Conservation (phyloP, 2,888 invertebrate genomes). For the Chrysolina haemoptera region DNA sequence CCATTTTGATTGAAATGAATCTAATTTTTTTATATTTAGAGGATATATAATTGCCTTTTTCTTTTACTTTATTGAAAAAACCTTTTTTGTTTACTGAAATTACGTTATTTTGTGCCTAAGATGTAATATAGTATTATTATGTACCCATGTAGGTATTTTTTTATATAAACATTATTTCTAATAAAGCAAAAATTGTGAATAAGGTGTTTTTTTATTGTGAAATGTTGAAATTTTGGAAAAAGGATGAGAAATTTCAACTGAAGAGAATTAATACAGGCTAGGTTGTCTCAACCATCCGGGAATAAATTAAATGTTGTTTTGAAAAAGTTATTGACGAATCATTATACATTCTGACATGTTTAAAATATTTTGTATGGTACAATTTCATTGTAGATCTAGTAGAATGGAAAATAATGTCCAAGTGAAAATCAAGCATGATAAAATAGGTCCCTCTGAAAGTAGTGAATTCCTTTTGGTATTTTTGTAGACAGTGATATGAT, state of each 20-base stretch:
- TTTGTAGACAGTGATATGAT: too few relatives aligned
- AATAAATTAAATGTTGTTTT: too few relatives aligned
- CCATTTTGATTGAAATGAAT: conserved; percentile 61
- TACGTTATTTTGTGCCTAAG: conserved; percentile 50
- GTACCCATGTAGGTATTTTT: conserved; percentile 37
- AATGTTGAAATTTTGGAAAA: background rate
- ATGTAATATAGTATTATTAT: conserved; percentile 35
- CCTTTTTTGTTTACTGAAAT: conserved; percentile 28
- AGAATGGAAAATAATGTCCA: too few relatives aligned
- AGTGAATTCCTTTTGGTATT: too few relatives aligned
- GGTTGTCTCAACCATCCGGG: too few relatives aligned
- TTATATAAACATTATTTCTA: conserved; percentile 22
- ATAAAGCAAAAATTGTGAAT: conserved; percentile 3
- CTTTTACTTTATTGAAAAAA: conserved; percentile 21
- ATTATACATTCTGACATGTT: too few relatives aligned
- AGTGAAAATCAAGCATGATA: too few relatives aligned
- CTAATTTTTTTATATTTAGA: conserved; percentile 16
- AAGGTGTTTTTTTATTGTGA: background rate
- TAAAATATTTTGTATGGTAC: too few relatives aligned
- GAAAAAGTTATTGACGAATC: too few relatives aligned
- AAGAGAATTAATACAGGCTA: too few relatives aligned
- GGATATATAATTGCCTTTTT: background rate
- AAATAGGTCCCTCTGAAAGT: too few relatives aligned
- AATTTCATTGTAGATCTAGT: too few relatives aligned
- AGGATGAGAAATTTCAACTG: background rate